A percentile compares a stretch with the other conserved stretches of the same genome.
Evolutionary conservation across 2,797 vertebrate species (phyloP).

Genomic region (Siniperca obscura): DNA sequence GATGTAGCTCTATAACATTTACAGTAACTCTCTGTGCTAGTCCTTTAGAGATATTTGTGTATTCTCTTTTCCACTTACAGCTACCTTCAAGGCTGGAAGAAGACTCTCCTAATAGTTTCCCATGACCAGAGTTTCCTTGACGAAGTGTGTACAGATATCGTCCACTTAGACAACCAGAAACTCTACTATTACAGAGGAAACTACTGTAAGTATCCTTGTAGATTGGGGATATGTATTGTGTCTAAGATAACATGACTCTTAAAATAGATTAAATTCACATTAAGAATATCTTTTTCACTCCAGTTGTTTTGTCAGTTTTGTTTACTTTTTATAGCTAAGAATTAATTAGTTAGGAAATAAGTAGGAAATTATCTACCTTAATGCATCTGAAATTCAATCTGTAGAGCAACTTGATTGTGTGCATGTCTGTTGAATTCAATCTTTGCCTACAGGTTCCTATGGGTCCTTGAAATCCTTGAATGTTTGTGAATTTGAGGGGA

Average conservation of each 20-base stretch:
- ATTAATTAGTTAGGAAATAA: too few species aligned
- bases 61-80: conserved; percentile 67
- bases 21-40: too few species aligned
- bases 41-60: not conserved
- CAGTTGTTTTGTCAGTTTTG: not conserved
- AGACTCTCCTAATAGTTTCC: conserved; percentile 93
- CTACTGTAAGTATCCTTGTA: conserved; percentile 85
- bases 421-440: not conserved
- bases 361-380: not conserved
- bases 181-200: conserved; percentile 95
- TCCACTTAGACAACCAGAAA: conserved; percentile 92
- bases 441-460: not conserved
- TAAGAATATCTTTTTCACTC: not conserved
- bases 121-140: conserved; percentile 96
- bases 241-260: not conserved
- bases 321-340: not conserved
- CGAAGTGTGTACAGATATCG: conserved; percentile 93
- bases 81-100: conserved; percentile 95
- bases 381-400: not conserved
- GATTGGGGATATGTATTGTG: not conserved
- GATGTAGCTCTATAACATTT: not conserved
- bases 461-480: too few species aligned
- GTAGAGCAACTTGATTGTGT: not conserved
- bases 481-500: too few species aligned
- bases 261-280: not conserved